A percentile compares a stretch with the other conserved stretches of the same genome.
Conservation (phyloP, 2,888 invertebrate species). For the Hymenopus coronatus region DNA sequence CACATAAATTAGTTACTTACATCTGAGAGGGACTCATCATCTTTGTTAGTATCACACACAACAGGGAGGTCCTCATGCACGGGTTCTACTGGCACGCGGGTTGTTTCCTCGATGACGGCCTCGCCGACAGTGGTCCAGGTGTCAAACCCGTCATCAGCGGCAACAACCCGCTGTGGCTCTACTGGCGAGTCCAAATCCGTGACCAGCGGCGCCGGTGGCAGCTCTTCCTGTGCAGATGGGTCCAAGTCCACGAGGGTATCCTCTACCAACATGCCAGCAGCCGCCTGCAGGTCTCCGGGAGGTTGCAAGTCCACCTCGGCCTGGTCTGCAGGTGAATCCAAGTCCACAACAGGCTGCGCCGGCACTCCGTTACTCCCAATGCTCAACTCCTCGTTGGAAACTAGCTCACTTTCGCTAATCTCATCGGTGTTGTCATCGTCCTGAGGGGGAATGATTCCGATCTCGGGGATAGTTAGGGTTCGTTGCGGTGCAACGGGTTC, state of each 20-base stretch:
- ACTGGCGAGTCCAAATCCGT: not conserved
- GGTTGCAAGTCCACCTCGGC: too few relatives aligned
- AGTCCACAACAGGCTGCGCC: not conserved
- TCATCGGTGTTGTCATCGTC: slow-evolving; percentile 18
- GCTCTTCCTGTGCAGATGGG: not conserved
- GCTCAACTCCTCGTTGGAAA: not conserved
- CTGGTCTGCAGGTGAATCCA: not conserved
- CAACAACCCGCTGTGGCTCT: not conserved
- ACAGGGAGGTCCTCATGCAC: not conserved
- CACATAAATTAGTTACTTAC: not conserved
- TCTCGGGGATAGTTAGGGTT: slow-evolving; percentile 10
- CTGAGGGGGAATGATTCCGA: slow-evolving; percentile 22
- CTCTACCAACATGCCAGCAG: too few relatives aligned
- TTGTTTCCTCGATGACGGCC: not conserved
- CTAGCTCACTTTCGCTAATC: slow-evolving; percentile 14
- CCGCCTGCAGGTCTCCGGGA: too few relatives aligned
- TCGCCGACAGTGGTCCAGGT: not conserved
- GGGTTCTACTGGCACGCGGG: not conserved
- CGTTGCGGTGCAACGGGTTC: not conserved
- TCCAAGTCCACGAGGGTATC: not conserved
- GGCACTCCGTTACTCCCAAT: not conserved
- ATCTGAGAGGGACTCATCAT: not conserved
- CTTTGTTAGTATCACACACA: not conserved
- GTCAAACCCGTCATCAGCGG: not conserved
- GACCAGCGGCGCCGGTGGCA: not conserved